Evolutionary conservation across 92 coral and sea anemone genomes (phyloP).

Genomic region (Pocillopora grandis): DNA sequence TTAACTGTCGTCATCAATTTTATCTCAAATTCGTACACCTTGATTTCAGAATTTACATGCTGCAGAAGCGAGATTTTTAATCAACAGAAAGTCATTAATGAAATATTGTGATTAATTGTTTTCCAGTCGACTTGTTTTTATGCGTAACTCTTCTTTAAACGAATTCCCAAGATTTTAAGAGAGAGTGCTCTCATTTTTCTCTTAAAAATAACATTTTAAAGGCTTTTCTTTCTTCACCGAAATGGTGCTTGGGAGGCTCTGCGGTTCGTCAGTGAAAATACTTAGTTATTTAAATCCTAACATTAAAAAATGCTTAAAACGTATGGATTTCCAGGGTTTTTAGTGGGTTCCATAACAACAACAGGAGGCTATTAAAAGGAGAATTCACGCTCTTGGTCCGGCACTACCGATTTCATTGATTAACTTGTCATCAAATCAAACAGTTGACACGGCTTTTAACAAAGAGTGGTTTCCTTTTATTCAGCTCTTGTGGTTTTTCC

Average conservation of each 20-base stretch:
- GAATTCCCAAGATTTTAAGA: no score
- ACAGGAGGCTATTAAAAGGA: background rate
- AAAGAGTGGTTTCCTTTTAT: constrained; percentile 11
- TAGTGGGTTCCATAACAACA: no score
- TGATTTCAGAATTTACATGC: background rate
- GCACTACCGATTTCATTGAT: background rate
- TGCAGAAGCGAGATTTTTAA: no score
- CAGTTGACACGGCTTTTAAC: background rate
- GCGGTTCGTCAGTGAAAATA: no score
- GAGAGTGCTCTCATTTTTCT: no score
- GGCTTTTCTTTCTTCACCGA: no score
- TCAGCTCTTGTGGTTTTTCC: background rate
- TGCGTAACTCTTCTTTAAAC: no score
- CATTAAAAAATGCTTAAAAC: no score
- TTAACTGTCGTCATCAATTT: background rate
- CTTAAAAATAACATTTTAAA: no score
- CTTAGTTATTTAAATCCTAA: no score
- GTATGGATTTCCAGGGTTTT: no score
- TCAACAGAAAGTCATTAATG: background rate
- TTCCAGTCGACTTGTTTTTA: background rate
- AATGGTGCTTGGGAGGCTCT: no score
- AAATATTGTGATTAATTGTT: background rate
- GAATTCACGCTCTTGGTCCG: background rate
- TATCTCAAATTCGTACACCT: background rate
- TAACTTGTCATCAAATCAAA: background rate